Evolutionary conservation across 2,888 invertebrate species (phyloP).

Genomic region (Cryptus armator): DNA sequence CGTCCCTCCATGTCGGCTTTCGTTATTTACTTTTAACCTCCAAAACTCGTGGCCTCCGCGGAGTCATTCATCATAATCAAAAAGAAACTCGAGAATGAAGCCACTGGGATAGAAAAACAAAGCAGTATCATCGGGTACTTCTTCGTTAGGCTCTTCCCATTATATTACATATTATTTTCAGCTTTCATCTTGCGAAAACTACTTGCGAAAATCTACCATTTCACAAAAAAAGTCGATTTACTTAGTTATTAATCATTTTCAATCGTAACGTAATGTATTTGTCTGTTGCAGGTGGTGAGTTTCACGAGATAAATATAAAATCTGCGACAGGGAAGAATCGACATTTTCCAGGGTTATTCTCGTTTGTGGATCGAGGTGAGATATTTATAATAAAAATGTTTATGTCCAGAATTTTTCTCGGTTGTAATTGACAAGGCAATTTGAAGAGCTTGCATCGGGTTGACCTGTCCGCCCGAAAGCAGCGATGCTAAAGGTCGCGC

Average conservation of each 20-base stretch:
- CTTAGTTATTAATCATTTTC: neutral
- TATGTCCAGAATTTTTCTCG: neutral
- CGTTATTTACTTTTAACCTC: slow-evolving; percentile 66
- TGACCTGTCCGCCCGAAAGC: neutral
- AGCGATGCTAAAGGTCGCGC: slow-evolving; percentile 8
- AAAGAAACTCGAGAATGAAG: slow-evolving; percentile 68
- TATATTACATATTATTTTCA: neutral
- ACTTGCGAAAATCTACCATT: neutral
- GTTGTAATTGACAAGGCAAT: slow-evolving; percentile 5
- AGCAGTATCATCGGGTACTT: neutral
- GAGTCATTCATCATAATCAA: slow-evolving; percentile 75
- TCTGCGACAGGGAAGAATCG: neutral
- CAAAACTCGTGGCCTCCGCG: slow-evolving; percentile 59
- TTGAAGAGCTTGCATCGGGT: neutral
- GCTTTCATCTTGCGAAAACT: neutral
- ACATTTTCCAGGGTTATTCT: slow-evolving; percentile 3
- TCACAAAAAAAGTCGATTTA: neutral
- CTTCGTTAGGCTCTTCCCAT: neutral
- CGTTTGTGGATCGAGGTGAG: neutral
- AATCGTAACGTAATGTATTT: neutral
- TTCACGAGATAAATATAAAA: slow-evolving; percentile 8
- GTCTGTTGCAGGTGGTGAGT: slow-evolving; percentile 79
- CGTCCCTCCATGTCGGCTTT: neutral
- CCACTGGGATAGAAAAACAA: slow-evolving; percentile 12
- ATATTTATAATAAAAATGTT: neutral